phyloP scores from a whole-genome alignment of 2,797 vertebrate species.

The Malurus leucopterus region DNA sequence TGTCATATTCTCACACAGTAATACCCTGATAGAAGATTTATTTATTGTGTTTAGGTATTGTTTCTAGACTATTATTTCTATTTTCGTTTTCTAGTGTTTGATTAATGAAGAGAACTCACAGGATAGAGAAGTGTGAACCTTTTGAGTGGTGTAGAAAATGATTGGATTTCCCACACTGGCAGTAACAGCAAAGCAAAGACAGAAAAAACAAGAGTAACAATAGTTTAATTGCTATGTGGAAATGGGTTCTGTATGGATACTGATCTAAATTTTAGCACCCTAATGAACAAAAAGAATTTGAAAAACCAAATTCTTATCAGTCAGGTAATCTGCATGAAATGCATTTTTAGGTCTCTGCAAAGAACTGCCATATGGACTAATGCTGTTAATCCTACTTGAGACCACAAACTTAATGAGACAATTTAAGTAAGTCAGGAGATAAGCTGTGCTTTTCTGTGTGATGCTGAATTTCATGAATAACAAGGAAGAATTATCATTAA shows the following conservation, averaged over 20 bases:
- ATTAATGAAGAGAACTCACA: background rate
- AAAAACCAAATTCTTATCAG: background rate
- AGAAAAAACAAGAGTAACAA: background rate
- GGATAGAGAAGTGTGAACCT: background rate
- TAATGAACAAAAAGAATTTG: background rate
- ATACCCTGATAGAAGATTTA: background rate
- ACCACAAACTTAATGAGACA: slow-evolving; percentile 4
- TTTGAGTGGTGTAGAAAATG: background rate
- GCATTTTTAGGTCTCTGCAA: background rate
- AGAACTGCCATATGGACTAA: background rate
- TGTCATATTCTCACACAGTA: background rate
- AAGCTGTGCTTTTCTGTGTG: background rate
- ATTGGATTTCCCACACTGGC: background rate
- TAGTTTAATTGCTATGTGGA: background rate
- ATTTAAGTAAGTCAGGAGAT: slow-evolving; percentile 18
- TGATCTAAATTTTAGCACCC: background rate
- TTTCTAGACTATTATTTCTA: background rate
- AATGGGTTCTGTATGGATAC: background rate
- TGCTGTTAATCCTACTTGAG: slow-evolving; percentile 34
- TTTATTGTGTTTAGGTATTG: background rate
- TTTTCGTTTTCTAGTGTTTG: background rate
- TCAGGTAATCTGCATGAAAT: background rate
- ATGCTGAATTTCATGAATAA: slow-evolving; percentile 18
- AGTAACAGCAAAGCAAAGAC: background rate
- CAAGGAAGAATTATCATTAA: slow-evolving; percentile 8